Evolutionary conservation across 2,797 vertebrate genomes (phyloP).

Genomic region (Lepilemur septentrionalis): DNA sequence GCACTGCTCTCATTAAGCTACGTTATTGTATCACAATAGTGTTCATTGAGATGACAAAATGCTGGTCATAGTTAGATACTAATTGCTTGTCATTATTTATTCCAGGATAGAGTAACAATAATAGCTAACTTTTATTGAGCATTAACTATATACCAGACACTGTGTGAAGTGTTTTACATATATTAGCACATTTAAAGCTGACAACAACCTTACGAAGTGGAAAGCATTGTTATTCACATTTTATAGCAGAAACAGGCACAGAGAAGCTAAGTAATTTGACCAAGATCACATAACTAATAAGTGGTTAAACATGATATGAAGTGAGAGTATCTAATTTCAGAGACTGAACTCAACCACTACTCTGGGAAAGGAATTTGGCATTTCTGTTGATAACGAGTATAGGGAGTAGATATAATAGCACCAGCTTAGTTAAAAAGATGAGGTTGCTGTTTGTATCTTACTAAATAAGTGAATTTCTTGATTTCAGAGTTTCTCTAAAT

Average conservation of each 20-base stretch:
- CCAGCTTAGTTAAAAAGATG: not conserved
- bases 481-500: constrained; percentile 18
- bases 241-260: not conserved
- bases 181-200: constrained; percentile 21
- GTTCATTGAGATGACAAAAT: constrained; percentile 3
- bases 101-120: not conserved
- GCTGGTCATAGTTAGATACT: not conserved
- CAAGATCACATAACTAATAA: not conserved
- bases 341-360: not conserved
- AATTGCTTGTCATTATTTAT: not conserved
- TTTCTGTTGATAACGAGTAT: not conserved
- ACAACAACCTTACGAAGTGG: not conserved
- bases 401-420: not conserved
- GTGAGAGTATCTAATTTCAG: not conserved
- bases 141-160: not conserved
- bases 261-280: constrained; percentile 27
- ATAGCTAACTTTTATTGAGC: not conserved
- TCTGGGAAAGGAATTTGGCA: not conserved
- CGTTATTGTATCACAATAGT: constrained; percentile 42
- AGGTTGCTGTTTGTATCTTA: not conserved
- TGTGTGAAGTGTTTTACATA: not conserved
- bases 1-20: not conserved
- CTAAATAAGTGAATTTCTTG: constrained; percentile 17
- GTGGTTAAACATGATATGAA: not conserved
- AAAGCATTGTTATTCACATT: not conserved